phyloP scores from a whole-genome alignment of 2,113 vertebrate genomes.

The Tachuris rubrigastra region DNA sequence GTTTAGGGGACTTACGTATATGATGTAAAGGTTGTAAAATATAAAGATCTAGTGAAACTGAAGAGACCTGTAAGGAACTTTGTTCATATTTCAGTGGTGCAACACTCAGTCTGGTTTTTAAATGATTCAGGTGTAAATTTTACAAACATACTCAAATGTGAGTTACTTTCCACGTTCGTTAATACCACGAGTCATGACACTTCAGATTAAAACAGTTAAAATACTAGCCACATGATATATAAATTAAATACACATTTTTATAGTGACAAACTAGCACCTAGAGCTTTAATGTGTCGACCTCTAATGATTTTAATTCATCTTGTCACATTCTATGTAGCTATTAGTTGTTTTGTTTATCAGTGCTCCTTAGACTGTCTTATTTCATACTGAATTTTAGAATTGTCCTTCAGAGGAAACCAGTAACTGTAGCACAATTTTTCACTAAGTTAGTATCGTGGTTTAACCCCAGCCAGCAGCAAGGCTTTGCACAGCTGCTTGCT shows the following conservation, averaged over 20 bases:
- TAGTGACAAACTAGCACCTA: not conserved
- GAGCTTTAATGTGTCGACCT: not conserved
- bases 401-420: not conserved
- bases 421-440: not conserved
- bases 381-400: not conserved
- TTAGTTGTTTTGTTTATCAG: not conserved
- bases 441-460: not conserved
- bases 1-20: not conserved
- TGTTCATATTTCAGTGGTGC: not conserved
- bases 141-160: not conserved
- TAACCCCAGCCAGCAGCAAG: not conserved
- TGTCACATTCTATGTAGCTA: not conserved
- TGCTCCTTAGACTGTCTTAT: not conserved
- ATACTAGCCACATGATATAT: not conserved
- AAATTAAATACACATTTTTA: not conserved
- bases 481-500: not conserved
- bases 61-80: not conserved
- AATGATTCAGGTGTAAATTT: not conserved
- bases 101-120: not conserved
- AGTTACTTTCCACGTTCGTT: not conserved
- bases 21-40: not conserved
- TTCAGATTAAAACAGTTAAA: not conserved
- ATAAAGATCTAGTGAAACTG: not conserved
- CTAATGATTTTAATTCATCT: slow-evolving; percentile 21
- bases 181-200: not conserved